Conservation (phyloP, 2,797 vertebrate genomes). For the Platalea minor region DNA sequence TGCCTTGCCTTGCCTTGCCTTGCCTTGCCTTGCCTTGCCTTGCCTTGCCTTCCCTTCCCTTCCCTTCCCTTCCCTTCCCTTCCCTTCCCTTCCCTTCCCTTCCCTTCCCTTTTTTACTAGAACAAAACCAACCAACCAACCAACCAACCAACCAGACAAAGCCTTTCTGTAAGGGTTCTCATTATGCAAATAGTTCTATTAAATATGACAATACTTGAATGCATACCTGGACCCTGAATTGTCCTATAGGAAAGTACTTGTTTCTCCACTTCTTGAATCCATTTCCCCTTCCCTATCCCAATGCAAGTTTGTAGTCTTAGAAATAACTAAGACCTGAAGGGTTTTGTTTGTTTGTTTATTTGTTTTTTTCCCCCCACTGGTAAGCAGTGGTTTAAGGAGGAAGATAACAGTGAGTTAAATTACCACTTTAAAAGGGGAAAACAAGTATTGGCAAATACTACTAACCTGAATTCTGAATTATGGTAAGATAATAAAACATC, state of each 20-base stretch:
- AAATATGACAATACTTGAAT: not conserved
- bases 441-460: not conserved
- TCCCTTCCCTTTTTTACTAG: no score
- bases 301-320: not conserved
- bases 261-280: not conserved
- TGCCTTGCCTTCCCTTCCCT: no score
- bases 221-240: not conserved
- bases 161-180: not conserved
- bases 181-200: not conserved
- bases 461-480: not conserved
- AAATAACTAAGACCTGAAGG: not conserved
- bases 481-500: not conserved
- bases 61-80: not conserved
- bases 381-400: not conserved
- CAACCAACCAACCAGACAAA: not conserved
- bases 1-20: not conserved
- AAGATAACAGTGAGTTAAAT: not conserved
- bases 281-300: not conserved
- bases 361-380: accelerated
- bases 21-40: not conserved
- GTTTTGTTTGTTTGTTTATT: not conserved
- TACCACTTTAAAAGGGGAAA: not conserved
- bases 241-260: not conserved
- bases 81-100: no score
- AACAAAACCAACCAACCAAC: not conserved